Conservation (phyloP, 2,888 invertebrate genomes). For the Drosophila prolongata region DNA sequence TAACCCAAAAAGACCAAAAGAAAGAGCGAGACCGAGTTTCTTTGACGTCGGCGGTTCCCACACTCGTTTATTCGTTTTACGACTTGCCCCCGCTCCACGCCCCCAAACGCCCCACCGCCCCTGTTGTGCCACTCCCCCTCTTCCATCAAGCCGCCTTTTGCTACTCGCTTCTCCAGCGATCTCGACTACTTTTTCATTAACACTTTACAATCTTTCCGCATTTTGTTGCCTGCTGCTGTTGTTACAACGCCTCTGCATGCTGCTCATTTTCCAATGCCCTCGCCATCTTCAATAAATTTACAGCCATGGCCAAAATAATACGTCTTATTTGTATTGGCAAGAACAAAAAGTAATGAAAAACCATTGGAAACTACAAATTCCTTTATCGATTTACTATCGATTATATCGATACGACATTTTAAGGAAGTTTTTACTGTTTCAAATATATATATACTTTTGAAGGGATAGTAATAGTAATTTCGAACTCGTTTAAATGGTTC, state of each 20-base stretch:
- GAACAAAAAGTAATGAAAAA: not conserved
- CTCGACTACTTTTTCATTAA: conserved; percentile 76
- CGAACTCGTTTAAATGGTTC: too few relatives aligned
- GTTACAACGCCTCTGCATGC: conserved; percentile 43
- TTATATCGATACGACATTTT: not conserved
- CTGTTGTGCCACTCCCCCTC: conserved; percentile 8
- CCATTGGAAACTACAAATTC: not conserved
- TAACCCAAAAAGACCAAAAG: conserved; percentile 45
- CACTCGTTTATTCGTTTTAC: conserved; percentile 67
- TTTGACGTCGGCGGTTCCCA: conserved; percentile 67
- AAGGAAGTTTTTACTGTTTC: too few relatives aligned
- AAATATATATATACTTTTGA: too few relatives aligned
- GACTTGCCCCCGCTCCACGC: conserved; percentile 38
- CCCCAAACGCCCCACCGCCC: conserved; percentile 1
- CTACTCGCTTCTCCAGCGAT: conserved; percentile 23
- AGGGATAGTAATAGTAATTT: too few relatives aligned
- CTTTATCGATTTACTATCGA: not conserved
- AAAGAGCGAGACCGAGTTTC: conserved; percentile 37
- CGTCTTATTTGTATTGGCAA: not conserved
- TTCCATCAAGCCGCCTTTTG: conserved; percentile 8
- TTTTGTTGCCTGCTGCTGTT: conserved; percentile 46
- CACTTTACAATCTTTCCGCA: conserved; percentile 77
- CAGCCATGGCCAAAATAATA: conserved; percentile 9
- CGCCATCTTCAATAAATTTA: conserved; percentile 36
- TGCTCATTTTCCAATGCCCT: conserved; percentile 28